Evolutionary conservation across 2,797 vertebrate species (phyloP).

Genomic region (Phataginus tetradactyla): DNA sequence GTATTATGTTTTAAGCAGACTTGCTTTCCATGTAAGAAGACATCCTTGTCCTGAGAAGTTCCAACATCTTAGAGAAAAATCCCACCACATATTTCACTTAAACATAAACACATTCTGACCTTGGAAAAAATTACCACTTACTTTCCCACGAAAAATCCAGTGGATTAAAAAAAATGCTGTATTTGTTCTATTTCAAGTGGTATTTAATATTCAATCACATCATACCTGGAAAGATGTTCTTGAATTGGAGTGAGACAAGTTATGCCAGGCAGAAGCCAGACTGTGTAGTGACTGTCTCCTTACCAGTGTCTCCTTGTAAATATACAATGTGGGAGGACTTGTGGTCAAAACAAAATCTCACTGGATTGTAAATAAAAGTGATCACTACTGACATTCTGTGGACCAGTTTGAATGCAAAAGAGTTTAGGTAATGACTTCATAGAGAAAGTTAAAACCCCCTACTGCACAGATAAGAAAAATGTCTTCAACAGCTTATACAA

Average conservation of each 20-base stretch:
- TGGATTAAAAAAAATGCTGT: not conserved
- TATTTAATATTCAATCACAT: not conserved
- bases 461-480: constrained; percentile 60
- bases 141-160: not conserved
- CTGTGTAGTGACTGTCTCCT: not conserved
- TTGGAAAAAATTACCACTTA: not conserved
- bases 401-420: constrained; percentile 28
- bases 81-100: not conserved
- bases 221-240: not conserved
- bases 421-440: constrained; percentile 65
- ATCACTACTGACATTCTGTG: constrained; percentile 16
- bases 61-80: not conserved
- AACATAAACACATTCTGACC: not conserved
- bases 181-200: not conserved
- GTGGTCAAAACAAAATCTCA: not conserved
- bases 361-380: not conserved
- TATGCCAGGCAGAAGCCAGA: not conserved
- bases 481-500: constrained; percentile 66
- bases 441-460: constrained; percentile 55
- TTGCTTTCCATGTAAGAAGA: not conserved
- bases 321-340: not conserved
- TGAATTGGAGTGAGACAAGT: not conserved
- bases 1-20: not conserved
- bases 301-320: not conserved
- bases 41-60: not conserved